Base-by-base conservation (phyloP, 2,113 vertebrate species). In the Leuciscus idus region DNA sequence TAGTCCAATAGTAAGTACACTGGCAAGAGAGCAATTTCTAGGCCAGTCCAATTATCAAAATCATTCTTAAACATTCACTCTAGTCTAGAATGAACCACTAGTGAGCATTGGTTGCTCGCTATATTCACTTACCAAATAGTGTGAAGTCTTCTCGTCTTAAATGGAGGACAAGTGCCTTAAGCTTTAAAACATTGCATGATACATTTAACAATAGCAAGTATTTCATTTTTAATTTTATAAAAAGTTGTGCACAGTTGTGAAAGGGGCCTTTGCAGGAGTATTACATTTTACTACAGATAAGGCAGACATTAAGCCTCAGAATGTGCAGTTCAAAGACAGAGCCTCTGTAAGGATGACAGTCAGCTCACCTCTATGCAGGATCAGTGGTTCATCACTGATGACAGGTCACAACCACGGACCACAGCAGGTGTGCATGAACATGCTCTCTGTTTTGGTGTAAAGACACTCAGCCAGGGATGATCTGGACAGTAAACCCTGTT, bases 281-380 rank as follows among this genome's bases (percentile, higher is more conserved):
- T 57, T 21, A 33, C 4, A 57, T 55, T 11, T 57, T 6, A 57
- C 8, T 4, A 55, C 19, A 36, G 17, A 55, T 57, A 78, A 23
- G 28, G 21, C 10, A 36, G 15, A 33, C 28, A 57, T 21, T 12
- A 78, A 43, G 30, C 12, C 43, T 26, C 23, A 46, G 23, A 78
- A 78, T 36, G 17, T 12, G 76, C 30, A 21, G 52, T 13, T 59
- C 30, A 23, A 6, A 59, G 52, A 78, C 36, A 72, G 21, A 70
- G 66, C 77, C 55, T 79, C 21, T 61, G 30, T 48, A 46, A 74
- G 43, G 43, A 74, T 48, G 72, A 74, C n/a, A 48, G 72, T 46
- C 11, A 74, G 11, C 72, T 74, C 39, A 48, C 39, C 23, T 48
- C 48, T 46, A n/a, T 46, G 13, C 39, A 43, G 36, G 36, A 64